Conservation (phyloP, 2,888 invertebrate species). For the Nipponacmea schrenckii region DNA sequence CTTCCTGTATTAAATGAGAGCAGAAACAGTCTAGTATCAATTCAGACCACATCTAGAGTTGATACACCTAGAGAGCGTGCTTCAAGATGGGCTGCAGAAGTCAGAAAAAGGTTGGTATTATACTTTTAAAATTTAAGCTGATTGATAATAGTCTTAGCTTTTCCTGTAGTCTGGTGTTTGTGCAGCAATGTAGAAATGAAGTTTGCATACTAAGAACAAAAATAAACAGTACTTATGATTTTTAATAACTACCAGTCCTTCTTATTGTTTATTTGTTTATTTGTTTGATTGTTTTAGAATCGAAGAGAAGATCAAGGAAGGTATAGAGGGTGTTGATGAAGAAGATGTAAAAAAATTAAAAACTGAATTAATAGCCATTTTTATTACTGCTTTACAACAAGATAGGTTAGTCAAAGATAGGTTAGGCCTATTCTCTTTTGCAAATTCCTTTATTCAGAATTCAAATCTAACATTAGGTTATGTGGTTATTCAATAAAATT, state of each 20-base stretch:
- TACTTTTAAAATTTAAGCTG: not conserved
- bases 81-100: constrained; percentile 49
- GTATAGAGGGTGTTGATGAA: constrained; percentile 36
- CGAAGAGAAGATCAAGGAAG: constrained; percentile 33
- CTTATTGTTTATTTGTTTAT: not conserved
- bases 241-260: not conserved
- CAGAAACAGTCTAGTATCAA: constrained; percentile 52
- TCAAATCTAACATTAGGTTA: not conserved
- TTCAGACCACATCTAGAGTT: constrained; percentile 35
- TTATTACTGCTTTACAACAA: constrained; percentile 58
- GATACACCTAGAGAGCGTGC: constrained; percentile 48
- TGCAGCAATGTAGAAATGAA: not conserved
- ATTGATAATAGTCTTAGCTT: no score
- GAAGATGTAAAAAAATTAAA: constrained; percentile 50
- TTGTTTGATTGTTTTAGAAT: constrained; percentile 38
- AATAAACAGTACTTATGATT: not conserved
- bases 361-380: constrained; percentile 53
- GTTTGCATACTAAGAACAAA: not conserved
- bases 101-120: constrained; percentile 45
- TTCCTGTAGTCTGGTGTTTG: no score
- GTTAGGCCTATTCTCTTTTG: not conserved
- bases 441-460: not conserved
- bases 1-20: constrained; percentile 51
- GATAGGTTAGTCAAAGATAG: constrained; percentile 48
- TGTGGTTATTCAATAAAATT: no score